These are phyloP conservation scores for Ceratina calcarata DNA, from an alignment of 1,140 invertebrate species.

Conservation along the genomic window DNA sequence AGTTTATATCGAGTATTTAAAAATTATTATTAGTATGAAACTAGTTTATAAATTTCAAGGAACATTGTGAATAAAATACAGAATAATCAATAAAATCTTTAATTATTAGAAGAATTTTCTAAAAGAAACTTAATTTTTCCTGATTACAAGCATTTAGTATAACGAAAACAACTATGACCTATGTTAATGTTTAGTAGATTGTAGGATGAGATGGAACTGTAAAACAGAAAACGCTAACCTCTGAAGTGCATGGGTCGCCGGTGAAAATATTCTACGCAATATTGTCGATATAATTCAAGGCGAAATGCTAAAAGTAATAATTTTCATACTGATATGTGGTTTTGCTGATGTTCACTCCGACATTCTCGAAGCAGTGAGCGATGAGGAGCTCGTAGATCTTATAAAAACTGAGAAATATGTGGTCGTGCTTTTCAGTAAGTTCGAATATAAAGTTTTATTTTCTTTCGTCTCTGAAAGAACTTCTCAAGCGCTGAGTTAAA, in stretches of 20 bases:
- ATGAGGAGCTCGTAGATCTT: conserved; percentile 86
- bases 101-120: no score
- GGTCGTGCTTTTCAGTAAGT: conserved; percentile 88
- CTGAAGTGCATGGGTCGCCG: conserved; percentile 34
- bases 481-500: no score
- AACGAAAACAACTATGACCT: no score
- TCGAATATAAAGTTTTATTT: conserved; percentile 16
- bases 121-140: background rate
- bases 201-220: background rate
- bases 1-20: background rate
- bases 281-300: background rate
- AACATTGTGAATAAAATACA: background rate
- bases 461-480: background rate
- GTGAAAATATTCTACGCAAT: conserved; percentile 45
- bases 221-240: conserved; percentile 9
- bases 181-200: background rate
- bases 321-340: conserved; percentile 54
- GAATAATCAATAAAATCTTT: background rate
- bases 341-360: conserved; percentile 30
- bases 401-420: conserved; percentile 87
- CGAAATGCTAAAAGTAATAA: conserved; percentile 59
- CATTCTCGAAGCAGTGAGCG: conserved; percentile 83
- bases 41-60: background rate
- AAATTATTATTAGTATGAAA: background rate
- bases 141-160: background rate